Percentiles rank a stretch among this genome's conserved stretches.
These are phyloP conservation scores for Tapirus terrestris DNA, from an alignment of 2,113 vertebrate genomes.

Conservation along the genomic window DNA sequence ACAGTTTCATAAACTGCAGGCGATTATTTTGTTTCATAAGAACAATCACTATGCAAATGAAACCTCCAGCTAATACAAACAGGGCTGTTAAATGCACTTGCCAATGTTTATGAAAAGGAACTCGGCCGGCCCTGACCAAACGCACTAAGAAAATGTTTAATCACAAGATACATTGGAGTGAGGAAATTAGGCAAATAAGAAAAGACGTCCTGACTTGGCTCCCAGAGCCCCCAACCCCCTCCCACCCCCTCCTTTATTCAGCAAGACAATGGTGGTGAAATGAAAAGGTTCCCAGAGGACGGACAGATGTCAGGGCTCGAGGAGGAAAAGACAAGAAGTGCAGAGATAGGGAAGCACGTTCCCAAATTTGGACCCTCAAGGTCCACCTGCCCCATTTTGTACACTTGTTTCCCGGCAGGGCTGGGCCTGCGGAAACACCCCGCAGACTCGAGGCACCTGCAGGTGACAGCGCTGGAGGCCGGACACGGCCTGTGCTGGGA, in stretches of 20 bases:
- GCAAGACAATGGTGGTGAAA: constrained; percentile 5
- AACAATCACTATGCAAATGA: constrained; percentile 78
- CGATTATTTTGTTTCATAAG: constrained; percentile 75
- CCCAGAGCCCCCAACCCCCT: neutral
- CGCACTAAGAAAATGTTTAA: constrained; percentile 73
- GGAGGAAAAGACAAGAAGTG: constrained; percentile 28
- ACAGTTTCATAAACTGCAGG: constrained; percentile 75
- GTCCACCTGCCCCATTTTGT: neutral
- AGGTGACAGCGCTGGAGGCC: neutral
- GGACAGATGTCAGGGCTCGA: neutral
- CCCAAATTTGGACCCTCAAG: neutral
- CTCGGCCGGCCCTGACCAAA: constrained; percentile 44
- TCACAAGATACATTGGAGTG: constrained; percentile 75
- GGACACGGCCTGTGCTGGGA: neutral
- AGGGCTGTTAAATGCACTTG: constrained; percentile 54
- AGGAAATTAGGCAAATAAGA: constrained; percentile 78
- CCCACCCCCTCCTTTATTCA: constrained; percentile 55
- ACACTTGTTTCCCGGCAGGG: neutral
- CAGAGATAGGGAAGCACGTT: neutral
- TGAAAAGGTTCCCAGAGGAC: constrained; percentile 18
- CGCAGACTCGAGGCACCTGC: neutral
- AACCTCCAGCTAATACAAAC: constrained; percentile 72
- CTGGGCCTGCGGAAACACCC: neutral
- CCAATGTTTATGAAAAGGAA: constrained; percentile 73
- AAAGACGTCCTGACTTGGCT: constrained; percentile 53